Evolutionary conservation across 2,113 vertebrate genomes (phyloP).

Genomic region (Paralichthys olivaceus): DNA sequence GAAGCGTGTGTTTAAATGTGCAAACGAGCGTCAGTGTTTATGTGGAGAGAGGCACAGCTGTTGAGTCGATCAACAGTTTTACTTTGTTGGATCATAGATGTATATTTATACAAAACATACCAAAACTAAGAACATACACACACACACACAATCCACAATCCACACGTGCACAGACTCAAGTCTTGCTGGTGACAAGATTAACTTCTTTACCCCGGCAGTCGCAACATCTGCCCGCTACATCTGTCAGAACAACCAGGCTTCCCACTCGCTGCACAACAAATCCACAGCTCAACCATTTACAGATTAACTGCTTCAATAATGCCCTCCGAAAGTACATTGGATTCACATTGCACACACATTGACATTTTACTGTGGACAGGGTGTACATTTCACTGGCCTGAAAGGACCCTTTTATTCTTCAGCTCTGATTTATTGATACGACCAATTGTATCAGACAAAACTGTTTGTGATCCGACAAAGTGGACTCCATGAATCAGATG

Average conservation of each 20-base stretch:
- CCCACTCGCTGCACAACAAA: slow-evolving; percentile 65
- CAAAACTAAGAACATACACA: background rate
- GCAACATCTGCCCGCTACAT: slow-evolving; percentile 80
- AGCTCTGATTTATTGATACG: background rate
- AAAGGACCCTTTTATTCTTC: slow-evolving; percentile 7
- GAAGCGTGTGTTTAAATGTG: slow-evolving; percentile 21
- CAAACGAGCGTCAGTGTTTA: slow-evolving; percentile 8
- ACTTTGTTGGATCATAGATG: background rate
- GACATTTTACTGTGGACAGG: slow-evolving; percentile 8
- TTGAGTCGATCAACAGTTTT: too few species aligned
- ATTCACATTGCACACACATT: slow-evolving; percentile 31
- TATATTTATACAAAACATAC: background rate
- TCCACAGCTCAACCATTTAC: slow-evolving; percentile 75
- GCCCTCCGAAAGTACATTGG: slow-evolving; percentile 52
- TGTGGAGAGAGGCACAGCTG: background rate
- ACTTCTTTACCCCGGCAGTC: slow-evolving; percentile 63
- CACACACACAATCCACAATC: background rate
- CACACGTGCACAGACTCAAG: slow-evolving; percentile 22
- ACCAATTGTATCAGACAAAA: slow-evolving; percentile 10
- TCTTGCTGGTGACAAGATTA: slow-evolving; percentile 71
- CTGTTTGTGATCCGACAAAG: slow-evolving; percentile 19
- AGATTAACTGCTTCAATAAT: slow-evolving; percentile 78
- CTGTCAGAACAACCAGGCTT: slow-evolving; percentile 70
- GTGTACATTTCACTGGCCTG: slow-evolving; percentile 12
- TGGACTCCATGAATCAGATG: slow-evolving; percentile 40